Conservation (phyloP, 2,113 vertebrate genomes). For the Tenrec ecaudatus region DNA sequence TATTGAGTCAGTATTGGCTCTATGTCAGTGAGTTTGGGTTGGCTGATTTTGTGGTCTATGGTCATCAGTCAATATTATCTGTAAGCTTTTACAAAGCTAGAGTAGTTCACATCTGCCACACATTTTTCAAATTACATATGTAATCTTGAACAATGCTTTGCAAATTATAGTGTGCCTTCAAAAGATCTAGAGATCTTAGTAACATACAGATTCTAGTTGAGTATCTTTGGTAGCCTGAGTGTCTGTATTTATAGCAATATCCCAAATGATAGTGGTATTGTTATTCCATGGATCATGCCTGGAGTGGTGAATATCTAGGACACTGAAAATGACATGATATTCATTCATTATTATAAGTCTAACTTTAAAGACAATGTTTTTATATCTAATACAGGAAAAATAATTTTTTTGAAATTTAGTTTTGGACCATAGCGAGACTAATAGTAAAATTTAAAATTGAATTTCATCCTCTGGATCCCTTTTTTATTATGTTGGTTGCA, state of each 20-base stretch:
- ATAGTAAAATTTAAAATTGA: conserved; percentile 13
- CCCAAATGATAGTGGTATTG: background rate
- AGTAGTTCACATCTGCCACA: background rate
- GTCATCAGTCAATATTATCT: background rate
- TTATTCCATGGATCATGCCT: background rate
- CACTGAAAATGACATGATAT: background rate
- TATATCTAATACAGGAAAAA: background rate
- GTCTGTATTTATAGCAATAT: background rate
- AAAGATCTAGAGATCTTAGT: background rate
- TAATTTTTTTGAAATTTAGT: conserved; percentile 8
- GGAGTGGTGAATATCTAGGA: conserved; percentile 1
- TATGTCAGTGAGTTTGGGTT: too few species aligned
- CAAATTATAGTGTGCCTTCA: background rate
- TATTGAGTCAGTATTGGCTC: too few species aligned
- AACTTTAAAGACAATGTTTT: conserved; percentile 21
- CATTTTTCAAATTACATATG: conserved; percentile 39
- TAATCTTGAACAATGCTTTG: background rate
- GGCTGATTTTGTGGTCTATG: background rate
- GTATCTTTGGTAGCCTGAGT: background rate
- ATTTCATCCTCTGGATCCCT: background rate
- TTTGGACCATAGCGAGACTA: conserved; percentile 12
- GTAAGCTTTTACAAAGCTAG: conserved; percentile 10
- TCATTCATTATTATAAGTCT: background rate
- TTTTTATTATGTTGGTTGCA: conserved; percentile 8
- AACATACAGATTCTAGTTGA: conserved; percentile 1